These are phyloP conservation scores for Thecocarcelia acutangulata DNA, from an alignment of 2,888 invertebrate species.

Conservation along the genomic window DNA sequence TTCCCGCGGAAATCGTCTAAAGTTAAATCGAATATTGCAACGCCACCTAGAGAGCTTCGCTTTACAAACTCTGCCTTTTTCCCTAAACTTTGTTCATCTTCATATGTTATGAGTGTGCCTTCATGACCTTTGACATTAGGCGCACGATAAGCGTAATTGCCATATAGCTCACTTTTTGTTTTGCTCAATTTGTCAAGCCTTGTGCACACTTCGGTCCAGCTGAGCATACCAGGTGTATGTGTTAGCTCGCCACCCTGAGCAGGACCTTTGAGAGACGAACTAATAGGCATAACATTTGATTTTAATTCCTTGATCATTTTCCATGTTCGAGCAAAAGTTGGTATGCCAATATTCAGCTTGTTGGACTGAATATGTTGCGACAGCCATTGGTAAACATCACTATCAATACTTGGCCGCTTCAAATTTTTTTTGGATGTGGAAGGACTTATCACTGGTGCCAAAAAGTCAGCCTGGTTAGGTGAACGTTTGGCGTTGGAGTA, in stretches of 20 bases:
- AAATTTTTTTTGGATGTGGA: conserved; percentile 85
- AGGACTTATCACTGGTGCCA: conserved; percentile 87
- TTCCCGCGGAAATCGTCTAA: conserved; percentile 91
- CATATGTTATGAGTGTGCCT: conserved; percentile 91
- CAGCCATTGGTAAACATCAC: conserved; percentile 85
- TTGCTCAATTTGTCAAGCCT: conserved; percentile 86
- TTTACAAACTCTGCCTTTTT: conserved; percentile 88
- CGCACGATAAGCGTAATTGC: conserved; percentile 88
- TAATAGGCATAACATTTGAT: conserved; percentile 88
- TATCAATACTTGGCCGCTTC: conserved; percentile 86
- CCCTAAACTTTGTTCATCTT: conserved; percentile 90
- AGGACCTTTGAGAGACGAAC: conserved; percentile 85
- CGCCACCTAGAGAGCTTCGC: conserved; percentile 89
- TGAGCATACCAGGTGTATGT: conserved; percentile 86
- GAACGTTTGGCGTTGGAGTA: conserved; percentile 88
- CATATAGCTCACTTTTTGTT: conserved; percentile 85
- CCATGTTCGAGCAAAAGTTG: conserved; percentile 89
- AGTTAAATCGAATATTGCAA: conserved; percentile 88
- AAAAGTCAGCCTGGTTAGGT: conserved; percentile 89
- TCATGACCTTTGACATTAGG: conserved; percentile 84
- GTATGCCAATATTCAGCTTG: conserved; percentile 87
- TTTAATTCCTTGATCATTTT: conserved; percentile 88
- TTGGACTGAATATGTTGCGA: conserved; percentile 83
- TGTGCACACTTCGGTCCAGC: conserved; percentile 90
- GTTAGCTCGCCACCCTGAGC: conserved; percentile 89